These are phyloP conservation scores for Raja brachyura DNA, from an alignment of 2,113 vertebrate genomes.

Conservation along the genomic window DNA sequence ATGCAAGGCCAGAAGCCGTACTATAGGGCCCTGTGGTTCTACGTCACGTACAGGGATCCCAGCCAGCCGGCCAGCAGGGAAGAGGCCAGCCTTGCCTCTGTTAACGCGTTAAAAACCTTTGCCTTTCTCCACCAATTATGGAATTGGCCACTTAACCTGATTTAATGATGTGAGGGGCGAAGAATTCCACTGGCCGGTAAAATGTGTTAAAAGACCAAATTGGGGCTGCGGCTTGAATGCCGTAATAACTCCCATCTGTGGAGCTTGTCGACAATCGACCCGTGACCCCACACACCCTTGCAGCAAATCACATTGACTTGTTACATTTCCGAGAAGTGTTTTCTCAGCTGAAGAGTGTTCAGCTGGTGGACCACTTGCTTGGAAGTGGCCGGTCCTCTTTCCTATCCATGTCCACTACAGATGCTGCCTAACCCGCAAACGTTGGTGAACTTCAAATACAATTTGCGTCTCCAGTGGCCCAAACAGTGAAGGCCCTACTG, in stretches of 20 bases:
- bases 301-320: not conserved
- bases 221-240: not conserved
- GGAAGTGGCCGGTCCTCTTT: too few relatives aligned
- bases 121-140: not conserved
- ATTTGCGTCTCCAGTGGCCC: not conserved
- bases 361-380: constrained; percentile 12
- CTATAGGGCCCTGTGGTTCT: not conserved
- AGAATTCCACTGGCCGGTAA: not conserved
- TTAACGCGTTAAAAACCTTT: not conserved
- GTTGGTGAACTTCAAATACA: not conserved
- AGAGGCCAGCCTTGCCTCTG: not conserved
- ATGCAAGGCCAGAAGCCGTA: not conserved
- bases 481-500: not conserved
- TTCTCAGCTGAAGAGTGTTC: constrained; percentile 12
- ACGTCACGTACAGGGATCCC: not conserved
- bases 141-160: not conserved
- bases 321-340: not conserved
- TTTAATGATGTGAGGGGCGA: not conserved
- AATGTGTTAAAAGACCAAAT: too few relatives aligned
- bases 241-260: not conserved
- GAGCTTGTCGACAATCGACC: not conserved
- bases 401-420: too few relatives aligned
- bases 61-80: not conserved
- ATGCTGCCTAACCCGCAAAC: too few relatives aligned
- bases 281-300: not conserved